Conservation (phyloP, 2,113 vertebrate species). For the Egretta garzetta region DNA sequence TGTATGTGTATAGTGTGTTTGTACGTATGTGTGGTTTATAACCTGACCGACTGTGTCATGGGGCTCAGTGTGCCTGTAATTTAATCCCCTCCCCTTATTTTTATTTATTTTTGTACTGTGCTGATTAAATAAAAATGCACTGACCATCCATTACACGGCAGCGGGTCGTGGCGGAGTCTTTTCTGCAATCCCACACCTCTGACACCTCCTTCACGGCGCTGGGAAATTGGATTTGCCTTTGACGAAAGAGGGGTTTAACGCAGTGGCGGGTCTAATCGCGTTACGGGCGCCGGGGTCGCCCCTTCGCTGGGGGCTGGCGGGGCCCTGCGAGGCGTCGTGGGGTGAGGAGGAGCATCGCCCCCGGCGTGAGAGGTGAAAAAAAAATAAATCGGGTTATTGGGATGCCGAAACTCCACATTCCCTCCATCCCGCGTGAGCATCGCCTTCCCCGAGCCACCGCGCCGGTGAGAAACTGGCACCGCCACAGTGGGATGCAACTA, state of each 20-base stretch:
- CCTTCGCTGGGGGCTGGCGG: background rate
- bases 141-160: conserved; percentile 84
- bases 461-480: background rate
- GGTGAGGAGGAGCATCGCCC: background rate
- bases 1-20: conserved; percentile 80
- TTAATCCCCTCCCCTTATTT: conserved; percentile 88
- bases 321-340: background rate
- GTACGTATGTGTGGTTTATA: conserved; percentile 84
- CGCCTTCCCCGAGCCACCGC: background rate
- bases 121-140: conserved; percentile 97
- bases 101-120: conserved; percentile 99
- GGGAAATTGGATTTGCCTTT: background rate
- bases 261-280: background rate
- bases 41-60: conserved; percentile 77
- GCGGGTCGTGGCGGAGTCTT: background rate
- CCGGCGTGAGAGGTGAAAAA: background rate
- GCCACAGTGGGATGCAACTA: background rate
- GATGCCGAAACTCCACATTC: background rate
- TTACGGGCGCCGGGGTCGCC: background rate
- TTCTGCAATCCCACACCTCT: background rate
- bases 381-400: background rate
- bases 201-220: rapidly evolving
- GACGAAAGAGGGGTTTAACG: background rate
- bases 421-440: rapidly evolving
- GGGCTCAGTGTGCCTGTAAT: conserved; percentile 82